Evolutionary conservation across 1,140 invertebrate genomes (phyloP).

Genomic region (Heliconius hewitsoni): DNA sequence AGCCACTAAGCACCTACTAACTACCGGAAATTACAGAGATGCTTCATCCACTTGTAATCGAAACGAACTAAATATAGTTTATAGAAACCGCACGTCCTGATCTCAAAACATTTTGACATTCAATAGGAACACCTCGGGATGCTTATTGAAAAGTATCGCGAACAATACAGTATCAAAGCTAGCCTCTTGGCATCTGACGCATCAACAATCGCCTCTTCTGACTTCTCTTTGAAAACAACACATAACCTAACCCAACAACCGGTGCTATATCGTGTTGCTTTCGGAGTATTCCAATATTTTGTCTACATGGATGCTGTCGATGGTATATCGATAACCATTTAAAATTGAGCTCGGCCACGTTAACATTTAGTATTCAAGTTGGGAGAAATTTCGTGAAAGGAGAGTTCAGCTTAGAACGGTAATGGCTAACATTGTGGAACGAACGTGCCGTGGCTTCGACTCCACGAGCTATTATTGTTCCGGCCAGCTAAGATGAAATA

Average conservation of each 20-base stretch:
- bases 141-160: constrained; percentile 35
- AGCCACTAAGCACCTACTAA: background rate
- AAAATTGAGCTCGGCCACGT: constrained; percentile 44
- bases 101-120: constrained; percentile 44
- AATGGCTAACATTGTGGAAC: constrained; percentile 70
- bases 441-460: constrained; percentile 79
- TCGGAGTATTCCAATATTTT: constrained; percentile 79
- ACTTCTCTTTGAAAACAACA: constrained; percentile 68
- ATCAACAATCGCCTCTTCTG: constrained; percentile 72
- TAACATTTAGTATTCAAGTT: constrained; percentile 22
- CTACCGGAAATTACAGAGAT: constrained; percentile 3
- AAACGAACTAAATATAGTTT: background rate
- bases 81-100: constrained; percentile 31
- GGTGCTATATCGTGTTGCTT: constrained; percentile 75
- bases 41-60: background rate
- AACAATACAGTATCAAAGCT: constrained; percentile 50
- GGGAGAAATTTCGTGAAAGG: constrained; percentile 32
- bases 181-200: constrained; percentile 66
- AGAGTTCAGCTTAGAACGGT: constrained; percentile 53
- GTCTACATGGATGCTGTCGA: constrained; percentile 78
- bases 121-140: constrained; percentile 35
- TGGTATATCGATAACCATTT: constrained; percentile 61
- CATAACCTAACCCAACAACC: constrained; percentile 79
- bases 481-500: constrained; percentile 79
- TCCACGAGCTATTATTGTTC: constrained; percentile 78